phyloP scores from a whole-genome alignment of 2,797 vertebrate species.

The Rhadinocentrus ornatus region DNA sequence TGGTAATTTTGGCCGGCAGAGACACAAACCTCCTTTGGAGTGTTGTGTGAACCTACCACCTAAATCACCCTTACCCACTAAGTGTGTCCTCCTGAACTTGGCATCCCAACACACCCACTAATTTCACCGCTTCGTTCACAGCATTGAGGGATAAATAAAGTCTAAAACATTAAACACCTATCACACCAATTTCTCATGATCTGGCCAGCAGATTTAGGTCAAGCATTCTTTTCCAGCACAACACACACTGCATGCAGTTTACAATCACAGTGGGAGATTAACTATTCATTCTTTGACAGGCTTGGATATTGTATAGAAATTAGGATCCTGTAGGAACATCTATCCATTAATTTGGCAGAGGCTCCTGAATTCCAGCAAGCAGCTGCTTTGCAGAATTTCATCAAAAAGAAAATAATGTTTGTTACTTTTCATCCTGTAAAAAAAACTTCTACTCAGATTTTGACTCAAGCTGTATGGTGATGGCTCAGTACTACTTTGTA shows the following conservation, averaged over 20 bases:
- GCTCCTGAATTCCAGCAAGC: too few species aligned
- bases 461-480: too few species aligned
- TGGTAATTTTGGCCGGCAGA: constrained; percentile 73
- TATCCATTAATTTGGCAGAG: too few species aligned
- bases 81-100: constrained; percentile 74
- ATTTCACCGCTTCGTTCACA: constrained; percentile 61
- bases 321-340: too few species aligned
- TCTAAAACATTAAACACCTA: constrained; percentile 35
- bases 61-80: constrained; percentile 69
- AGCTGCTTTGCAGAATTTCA: too few species aligned
- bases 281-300: neutral
- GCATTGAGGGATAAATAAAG: constrained; percentile 38
- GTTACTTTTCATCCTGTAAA: too few species aligned
- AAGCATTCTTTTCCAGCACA: constrained; percentile 17
- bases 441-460: too few species aligned
- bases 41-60: constrained; percentile 73
- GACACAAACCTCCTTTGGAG: constrained; percentile 75
- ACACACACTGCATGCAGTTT: constrained; percentile 10
- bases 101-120: constrained; percentile 61
- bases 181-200: constrained; percentile 41
- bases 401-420: too few species aligned
- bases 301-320: too few species aligned
- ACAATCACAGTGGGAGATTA: constrained; percentile 11
- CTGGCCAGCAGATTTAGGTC: constrained; percentile 31
- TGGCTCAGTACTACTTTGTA: too few species aligned